Conservation (phyloP, 2,888 invertebrate species). For the Onthophagus sagittarius region DNA sequence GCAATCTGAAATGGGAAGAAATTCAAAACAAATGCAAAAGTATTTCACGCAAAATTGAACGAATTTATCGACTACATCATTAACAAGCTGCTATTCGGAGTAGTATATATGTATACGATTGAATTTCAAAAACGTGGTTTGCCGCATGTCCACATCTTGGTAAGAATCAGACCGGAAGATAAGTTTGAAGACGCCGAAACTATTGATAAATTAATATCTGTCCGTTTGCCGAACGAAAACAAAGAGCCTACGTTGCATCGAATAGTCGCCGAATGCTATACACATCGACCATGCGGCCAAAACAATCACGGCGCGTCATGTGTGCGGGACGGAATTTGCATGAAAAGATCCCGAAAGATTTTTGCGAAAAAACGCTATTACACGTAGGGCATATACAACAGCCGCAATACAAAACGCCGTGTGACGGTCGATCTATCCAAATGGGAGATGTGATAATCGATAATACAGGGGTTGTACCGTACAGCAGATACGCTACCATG, state of each 20-base stretch:
- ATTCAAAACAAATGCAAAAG: no score
- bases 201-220: no score
- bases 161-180: slow-evolving; percentile 4
- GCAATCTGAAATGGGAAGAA: no score
- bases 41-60: no score
- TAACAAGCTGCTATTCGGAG: slow-evolving; percentile 10
- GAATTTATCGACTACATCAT: background rate
- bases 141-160: slow-evolving; percentile 11
- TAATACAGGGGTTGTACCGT: background rate
- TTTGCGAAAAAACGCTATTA: slow-evolving; percentile 29
- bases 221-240: slow-evolving; percentile 3
- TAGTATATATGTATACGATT: slow-evolving; percentile 22
- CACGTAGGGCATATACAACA: slow-evolving; percentile 20
- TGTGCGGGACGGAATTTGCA: no score
- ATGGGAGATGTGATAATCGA: background rate
- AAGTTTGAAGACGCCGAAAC: background rate
- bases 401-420: background rate
- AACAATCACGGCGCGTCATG: no score
- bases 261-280: no score
- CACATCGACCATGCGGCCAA: no score
- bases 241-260: slow-evolving; percentile 3
- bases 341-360: slow-evolving; percentile 14
- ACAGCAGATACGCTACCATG: background rate
- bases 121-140: slow-evolving; percentile 28
- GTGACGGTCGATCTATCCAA: background rate